Evolutionary conservation across 2,888 invertebrate species (phyloP), one percentile per base, ranked within the genome.

Genomic region (Chrysolina americana): DNA sequence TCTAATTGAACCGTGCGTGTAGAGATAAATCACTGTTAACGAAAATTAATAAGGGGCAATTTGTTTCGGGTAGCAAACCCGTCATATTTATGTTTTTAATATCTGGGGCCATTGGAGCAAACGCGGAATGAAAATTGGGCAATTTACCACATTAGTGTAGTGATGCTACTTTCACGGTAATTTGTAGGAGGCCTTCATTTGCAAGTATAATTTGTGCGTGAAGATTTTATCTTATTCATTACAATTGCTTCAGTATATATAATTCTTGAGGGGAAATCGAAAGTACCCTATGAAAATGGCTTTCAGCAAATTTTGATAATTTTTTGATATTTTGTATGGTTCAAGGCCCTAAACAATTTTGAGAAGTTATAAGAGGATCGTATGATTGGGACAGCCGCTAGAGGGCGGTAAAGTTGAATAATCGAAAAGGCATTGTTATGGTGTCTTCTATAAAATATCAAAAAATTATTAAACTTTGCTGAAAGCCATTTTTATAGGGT

Each of bases 51-150:
- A n/a, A 23, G 48, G 48, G 66, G 48, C 36, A 17, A 66, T 66
- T 50, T n/a, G 23, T 36, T 50, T 50, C 17, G 28, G 36, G 11
- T 9, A 50, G 48, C 15, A 36, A 13, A 13, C 56, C 59, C 48
- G 48, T 44, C 44, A 50, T 50, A 66, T 66, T 66, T 48, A 66
- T 66, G 66, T 48, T 66, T 66, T 66, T 36, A 66, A 66, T 66
- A 50, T 66, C 48, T 66, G 66, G 8, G 36, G 28, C 48, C 23
- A n/a, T 17, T 50, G 19, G 36, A 59, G 59, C 15, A n/a, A 59
- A 59, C n/a, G 23, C 36, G 59, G 13, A 59, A 59, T 59, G 59
- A 59, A n/a, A 28, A 28, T 28, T 59, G 59, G 28, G 59, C 59
- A 36, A 36, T 59, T 28, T 28, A 28, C 36, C 28, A n/a, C 59